Evolutionary conservation across 2,113 vertebrate genomes (phyloP).

Genomic region (Pavo muticus): DNA sequence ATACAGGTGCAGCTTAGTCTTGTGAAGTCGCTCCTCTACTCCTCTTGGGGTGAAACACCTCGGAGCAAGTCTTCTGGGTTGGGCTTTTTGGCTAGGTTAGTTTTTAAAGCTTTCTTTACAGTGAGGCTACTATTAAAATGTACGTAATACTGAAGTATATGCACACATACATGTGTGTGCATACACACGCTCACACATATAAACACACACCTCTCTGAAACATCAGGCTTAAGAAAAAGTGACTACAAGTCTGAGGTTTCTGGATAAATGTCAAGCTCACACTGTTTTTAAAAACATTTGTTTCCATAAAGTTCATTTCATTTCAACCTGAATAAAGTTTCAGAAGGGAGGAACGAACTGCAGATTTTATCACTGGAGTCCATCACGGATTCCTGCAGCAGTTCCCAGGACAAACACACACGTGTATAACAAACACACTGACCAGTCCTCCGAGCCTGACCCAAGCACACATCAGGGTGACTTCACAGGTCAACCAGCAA

Average conservation of each 20-base stretch:
- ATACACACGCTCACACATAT: no score
- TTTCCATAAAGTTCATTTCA: neutral
- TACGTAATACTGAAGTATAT: no score
- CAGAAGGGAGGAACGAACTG: neutral
- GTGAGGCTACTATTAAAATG: neutral
- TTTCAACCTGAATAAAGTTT: neutral
- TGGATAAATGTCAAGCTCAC: neutral
- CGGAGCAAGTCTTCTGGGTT: neutral
- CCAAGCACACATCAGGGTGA: accelerated
- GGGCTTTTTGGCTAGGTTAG: neutral
- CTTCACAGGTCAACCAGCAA: neutral
- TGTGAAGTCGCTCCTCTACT: neutral
- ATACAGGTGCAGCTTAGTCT: accelerated
- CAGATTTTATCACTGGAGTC: neutral
- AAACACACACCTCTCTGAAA: neutral
- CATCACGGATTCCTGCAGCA: neutral
- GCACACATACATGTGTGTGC: neutral
- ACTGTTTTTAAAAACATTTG: accelerated
- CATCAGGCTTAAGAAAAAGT: neutral
- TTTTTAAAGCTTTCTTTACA: neutral
- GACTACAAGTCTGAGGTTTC: neutral
- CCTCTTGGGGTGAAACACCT: neutral
- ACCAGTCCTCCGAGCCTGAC: neutral
- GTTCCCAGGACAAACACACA: neutral
- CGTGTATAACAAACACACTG: accelerated